Evolutionary conservation across 2,888 invertebrate species (phyloP).

Genomic region (Lepetodrilus schrolli): DNA sequence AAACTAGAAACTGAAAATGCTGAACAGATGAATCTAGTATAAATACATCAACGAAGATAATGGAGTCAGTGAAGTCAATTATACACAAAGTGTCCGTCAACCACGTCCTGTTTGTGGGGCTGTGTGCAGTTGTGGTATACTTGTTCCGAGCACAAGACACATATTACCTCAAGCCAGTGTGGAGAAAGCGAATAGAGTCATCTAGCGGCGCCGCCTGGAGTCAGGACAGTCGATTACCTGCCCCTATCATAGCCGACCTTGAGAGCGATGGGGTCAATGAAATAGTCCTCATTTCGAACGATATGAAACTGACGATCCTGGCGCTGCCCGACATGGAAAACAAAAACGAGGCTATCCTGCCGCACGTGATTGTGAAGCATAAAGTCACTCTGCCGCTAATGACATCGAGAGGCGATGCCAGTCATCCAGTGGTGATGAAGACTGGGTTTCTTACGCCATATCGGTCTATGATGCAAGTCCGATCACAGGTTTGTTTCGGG

Average conservation of each 20-base stretch:
- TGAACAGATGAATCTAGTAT: too few relatives aligned
- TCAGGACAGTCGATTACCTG: conserved; percentile 57
- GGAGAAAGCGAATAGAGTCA: conserved; percentile 65
- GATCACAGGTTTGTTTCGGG: conserved; percentile 69
- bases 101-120: conserved; percentile 58
- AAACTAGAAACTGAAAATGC: too few relatives aligned
- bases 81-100: conserved; percentile 35
- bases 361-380: conserved; percentile 66
- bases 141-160: conserved; percentile 66
- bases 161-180: conserved; percentile 66
- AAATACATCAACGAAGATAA: too few relatives aligned
- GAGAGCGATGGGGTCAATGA: conserved; percentile 72
- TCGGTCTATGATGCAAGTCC: conserved; percentile 62
- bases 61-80: conserved; percentile 28
- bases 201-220: conserved; percentile 59
- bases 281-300: conserved; percentile 66
- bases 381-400: conserved; percentile 52
- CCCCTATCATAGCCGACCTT: conserved; percentile 69
- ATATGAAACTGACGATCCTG: conserved; percentile 63
- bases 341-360: conserved; percentile 58
- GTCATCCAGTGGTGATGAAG: conserved; percentile 64
- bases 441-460: conserved; percentile 66
- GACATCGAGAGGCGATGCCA: conserved; percentile 41
- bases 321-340: conserved; percentile 53
- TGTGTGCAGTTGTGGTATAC: conserved; percentile 67